Percentiles rank a stretch among this genome's conserved stretches.
Conservation (phyloP, 30 jellyfish, hydroid and myxozoan genomes). For the Aurelia coerulea region DNA sequence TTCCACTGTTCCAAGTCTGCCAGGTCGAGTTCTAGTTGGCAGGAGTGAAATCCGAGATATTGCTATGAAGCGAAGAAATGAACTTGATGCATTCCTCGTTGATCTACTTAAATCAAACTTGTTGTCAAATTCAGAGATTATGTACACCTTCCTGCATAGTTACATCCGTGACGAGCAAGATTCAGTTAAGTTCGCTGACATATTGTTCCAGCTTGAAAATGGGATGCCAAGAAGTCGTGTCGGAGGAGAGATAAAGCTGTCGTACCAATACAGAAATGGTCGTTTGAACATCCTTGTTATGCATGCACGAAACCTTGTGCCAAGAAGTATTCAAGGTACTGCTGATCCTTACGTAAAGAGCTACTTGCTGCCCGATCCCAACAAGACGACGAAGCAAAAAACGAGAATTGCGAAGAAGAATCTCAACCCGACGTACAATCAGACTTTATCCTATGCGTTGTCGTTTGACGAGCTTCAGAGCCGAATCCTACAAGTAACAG, state of each 20-base stretch:
- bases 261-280: slow-evolving; percentile 54
- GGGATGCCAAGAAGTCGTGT: slow-evolving; percentile 87
- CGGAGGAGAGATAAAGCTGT: slow-evolving; percentile 92
- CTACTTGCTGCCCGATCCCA: slow-evolving; percentile 86
- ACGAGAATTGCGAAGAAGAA: slow-evolving; percentile 80
- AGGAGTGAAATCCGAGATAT: slow-evolving; percentile 94
- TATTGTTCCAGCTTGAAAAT: slow-evolving; percentile 58
- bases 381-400: slow-evolving; percentile 80
- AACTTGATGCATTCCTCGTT: slow-evolving; percentile 78
- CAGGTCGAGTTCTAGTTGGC: slow-evolving; percentile 84
- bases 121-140: slow-evolving; percentile 65
- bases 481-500: slow-evolving; percentile 82
- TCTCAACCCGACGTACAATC: slow-evolving; percentile 92
- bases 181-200: slow-evolving; percentile 78
- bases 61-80: slow-evolving; percentile 86
- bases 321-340: slow-evolving; percentile 81
- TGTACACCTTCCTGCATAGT: slow-evolving; percentile 90
- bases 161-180: slow-evolving; percentile 91
- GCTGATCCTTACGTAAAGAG: slow-evolving; percentile 91
- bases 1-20: slow-evolving; percentile 74
- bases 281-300: slow-evolving; percentile 75
- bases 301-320: slow-evolving; percentile 79
- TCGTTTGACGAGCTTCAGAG: slow-evolving; percentile 60
- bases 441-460: slow-evolving; percentile 67
- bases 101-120: slow-evolving; percentile 30